These are phyloP conservation scores for Tipula lateralis DNA, from an alignment of 2,888 invertebrate species.

Conservation along the genomic window DNA sequence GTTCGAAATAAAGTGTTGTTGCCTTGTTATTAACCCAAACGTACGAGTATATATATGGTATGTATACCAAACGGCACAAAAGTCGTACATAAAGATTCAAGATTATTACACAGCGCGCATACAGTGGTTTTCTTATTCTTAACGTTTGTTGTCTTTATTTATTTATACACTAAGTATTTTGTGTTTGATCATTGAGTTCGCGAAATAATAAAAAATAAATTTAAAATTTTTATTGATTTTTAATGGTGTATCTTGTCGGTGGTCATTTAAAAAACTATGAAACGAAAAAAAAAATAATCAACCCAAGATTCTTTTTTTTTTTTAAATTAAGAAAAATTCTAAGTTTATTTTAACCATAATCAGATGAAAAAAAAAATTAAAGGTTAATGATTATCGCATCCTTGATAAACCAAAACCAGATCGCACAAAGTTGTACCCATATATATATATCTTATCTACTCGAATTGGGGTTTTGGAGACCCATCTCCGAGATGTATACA, in stretches of 20 bases:
- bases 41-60: neutral
- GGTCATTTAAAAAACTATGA: slow-evolving; percentile 20
- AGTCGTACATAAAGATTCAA: neutral
- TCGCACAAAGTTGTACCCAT: neutral
- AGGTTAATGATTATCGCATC: neutral
- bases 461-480: neutral
- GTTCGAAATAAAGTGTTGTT: neutral
- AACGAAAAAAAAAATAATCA: neutral
- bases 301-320: neutral
- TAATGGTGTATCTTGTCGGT: slow-evolving; percentile 14
- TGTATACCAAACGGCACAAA: neutral
- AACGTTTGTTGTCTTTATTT: neutral
- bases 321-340: neutral
- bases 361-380: neutral
- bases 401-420: neutral
- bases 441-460: neutral
- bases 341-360: neutral
- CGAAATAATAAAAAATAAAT: neutral
- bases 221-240: slow-evolving; percentile 26
- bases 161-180: neutral
- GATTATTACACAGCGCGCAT: neutral
- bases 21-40: neutral
- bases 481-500: neutral
- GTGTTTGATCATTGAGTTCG: slow-evolving; percentile 6
- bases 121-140: neutral